Evolutionary conservation across 2,888 invertebrate species (phyloP), one percentile per base, ranked within the genome.

Genomic region (Chromoteleia sp.): DNA sequence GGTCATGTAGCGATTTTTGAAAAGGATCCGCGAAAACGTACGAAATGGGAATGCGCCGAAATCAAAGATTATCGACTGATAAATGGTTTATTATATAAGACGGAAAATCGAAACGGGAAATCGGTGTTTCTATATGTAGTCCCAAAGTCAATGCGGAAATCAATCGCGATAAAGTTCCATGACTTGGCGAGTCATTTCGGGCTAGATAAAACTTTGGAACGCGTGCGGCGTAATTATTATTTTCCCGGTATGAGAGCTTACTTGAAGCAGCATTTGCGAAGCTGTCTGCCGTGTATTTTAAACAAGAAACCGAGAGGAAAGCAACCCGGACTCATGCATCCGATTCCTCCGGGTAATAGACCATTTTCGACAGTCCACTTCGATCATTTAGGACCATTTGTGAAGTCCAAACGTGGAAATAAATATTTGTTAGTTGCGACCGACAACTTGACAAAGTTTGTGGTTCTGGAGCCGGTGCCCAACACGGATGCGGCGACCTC

Each of bases 361-460:
- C 25, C 48, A 0, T 48, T 48, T 12, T 1, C 25, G n/a, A n/a
- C 25, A 1, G 25, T 48, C 0, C 48, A 48, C 25, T n/a, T 12
- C 21, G 21, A 48, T n/a, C 48, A 48, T 25, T 25, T 48, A 25
- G 48, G 48, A 6, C 48, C 48, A 1, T 48, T 48, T 12, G 25
- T 21, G 0, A 14, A 14, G 15, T 54, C 48, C 3, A 1, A 17
- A 25, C 21, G 48, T n/a, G 25, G 25, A n/a, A 48, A 48, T 21
- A 21, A 25, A 4, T 48, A 48, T 12, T n/a, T 48, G 0, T n/a
- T 48, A 6, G 25, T 48, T 0, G 10, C 25, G 1, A 25, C 15
- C 4, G 48, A 48, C 12, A 41, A 41, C 7, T 14, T 41, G 41
- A 41, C 41, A 3, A n/a, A 14, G n/a, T 39, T 39, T 6, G 12